A percentile compares a stretch with the other conserved stretches of the same genome.
These are phyloP conservation scores for Nomada ruficornis DNA, from an alignment of 2,888 invertebrate genomes.

Conservation along the genomic window DNA sequence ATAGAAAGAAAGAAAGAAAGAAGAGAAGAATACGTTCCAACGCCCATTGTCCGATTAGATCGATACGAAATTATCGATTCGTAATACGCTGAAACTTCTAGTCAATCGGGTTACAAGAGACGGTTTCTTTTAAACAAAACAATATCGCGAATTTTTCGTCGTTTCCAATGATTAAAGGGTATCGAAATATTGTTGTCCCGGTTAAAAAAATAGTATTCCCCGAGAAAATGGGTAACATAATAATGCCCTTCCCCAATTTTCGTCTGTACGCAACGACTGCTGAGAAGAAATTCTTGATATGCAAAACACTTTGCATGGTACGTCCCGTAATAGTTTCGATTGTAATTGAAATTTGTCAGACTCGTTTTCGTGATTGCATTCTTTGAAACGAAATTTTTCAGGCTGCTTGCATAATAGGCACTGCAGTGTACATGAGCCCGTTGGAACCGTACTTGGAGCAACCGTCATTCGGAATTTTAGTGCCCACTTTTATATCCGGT, in stretches of 20 bases:
- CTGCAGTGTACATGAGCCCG: conserved; percentile 54
- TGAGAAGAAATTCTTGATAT: conserved; percentile 49
- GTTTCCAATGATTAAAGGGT: neutral
- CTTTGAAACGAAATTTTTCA: conserved; percentile 26
- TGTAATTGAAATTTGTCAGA: neutral
- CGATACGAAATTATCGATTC: conserved; percentile 3
- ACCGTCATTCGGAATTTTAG: conserved; percentile 63
- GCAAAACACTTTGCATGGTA: conserved; percentile 40
- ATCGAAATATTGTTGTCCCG: neutral
- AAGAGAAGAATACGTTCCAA: too few species aligned
- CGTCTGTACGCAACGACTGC: neutral
- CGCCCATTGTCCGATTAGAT: neutral
- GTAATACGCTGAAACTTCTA: neutral
- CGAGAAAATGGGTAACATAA: conserved; percentile 28
- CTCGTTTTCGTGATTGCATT: too few species aligned
- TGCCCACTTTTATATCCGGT: conserved; percentile 73
- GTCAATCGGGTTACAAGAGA: neutral
- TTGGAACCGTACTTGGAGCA: conserved; percentile 63
- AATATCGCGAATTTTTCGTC: neutral
- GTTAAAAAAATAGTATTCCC: neutral
- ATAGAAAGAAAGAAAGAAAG: too few species aligned
- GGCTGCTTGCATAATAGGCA: conserved; percentile 71
- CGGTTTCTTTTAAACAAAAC: conserved; percentile 22
- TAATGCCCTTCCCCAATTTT: neutral
- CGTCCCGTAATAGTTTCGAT: neutral